phyloP scores from a whole-genome alignment of 2,888 invertebrate species.

The Plagodis pulveraria region DNA sequence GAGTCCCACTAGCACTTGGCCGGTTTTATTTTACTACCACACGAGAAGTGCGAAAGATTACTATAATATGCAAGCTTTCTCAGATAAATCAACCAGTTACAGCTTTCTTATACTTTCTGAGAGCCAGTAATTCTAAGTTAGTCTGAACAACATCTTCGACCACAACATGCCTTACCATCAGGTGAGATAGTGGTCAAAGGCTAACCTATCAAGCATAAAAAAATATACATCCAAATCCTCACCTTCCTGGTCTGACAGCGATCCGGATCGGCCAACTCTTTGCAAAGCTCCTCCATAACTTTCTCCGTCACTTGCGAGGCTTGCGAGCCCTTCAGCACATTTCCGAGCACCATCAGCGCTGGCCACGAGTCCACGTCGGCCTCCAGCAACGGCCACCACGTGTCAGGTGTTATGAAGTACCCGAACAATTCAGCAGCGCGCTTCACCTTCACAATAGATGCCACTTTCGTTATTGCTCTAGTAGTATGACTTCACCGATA shows the following conservation, averaged over 20 bases:
- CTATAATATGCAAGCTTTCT: neutral
- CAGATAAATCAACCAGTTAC: neutral
- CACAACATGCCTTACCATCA: too few relatives aligned
- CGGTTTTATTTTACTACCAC: too few relatives aligned
- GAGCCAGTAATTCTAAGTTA: too few relatives aligned
- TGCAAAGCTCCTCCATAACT: conserved; percentile 82
- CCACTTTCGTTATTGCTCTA: too few relatives aligned
- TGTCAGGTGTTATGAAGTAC: conserved; percentile 88
- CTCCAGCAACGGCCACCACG: conserved; percentile 88
- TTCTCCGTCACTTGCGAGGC: conserved; percentile 63
- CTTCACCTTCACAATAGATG: conserved; percentile 75
- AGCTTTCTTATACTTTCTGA: neutral
- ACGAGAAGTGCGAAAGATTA: too few relatives aligned
- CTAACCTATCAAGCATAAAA: too few relatives aligned
- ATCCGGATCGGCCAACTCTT: conserved; percentile 84
- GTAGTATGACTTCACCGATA: too few relatives aligned
- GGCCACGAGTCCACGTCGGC: conserved; percentile 85
- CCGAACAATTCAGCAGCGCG: conserved; percentile 90
- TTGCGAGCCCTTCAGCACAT: conserved; percentile 85
- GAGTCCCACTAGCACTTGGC: too few relatives aligned
- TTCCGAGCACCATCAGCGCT: conserved; percentile 84
- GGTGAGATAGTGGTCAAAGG: too few relatives aligned
- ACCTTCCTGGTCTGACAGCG: conserved; percentile 87
- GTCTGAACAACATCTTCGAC: too few relatives aligned
- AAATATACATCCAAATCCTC: conserved; percentile 7